These are phyloP conservation scores for Apamea epomidion DNA, from an alignment of 2,888 invertebrate species.

Conservation along the genomic window DNA sequence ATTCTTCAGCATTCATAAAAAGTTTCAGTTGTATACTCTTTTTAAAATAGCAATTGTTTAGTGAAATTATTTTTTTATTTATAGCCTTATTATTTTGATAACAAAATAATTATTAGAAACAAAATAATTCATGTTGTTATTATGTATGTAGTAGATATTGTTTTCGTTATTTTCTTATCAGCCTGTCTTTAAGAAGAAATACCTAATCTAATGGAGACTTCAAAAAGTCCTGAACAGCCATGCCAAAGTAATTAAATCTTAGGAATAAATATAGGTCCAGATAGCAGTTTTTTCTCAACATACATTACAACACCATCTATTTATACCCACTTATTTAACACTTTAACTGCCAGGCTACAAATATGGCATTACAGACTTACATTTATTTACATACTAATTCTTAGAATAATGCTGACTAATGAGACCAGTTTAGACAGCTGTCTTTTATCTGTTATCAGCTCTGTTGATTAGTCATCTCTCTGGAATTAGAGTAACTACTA, in stretches of 20 bases:
- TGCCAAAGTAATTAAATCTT: neutral
- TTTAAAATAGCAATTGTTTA: too few relatives aligned
- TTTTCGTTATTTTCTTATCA: too few relatives aligned
- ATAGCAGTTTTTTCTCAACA: neutral
- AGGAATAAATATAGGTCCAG: neutral
- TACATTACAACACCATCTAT: conserved; percentile 4
- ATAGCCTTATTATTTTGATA: too few relatives aligned
- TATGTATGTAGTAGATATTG: too few relatives aligned
- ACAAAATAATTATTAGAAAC: too few relatives aligned
- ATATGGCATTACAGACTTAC: conserved; percentile 29
- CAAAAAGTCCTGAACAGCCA: neutral
- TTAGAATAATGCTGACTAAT: conserved; percentile 56
- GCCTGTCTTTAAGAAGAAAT: too few relatives aligned
- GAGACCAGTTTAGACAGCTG: conserved; percentile 36
- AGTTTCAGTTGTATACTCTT: neutral
- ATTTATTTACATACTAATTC: conserved; percentile 57
- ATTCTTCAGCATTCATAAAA: neutral
- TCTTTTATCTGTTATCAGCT: conserved; percentile 35
- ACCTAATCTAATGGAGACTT: too few relatives aligned
- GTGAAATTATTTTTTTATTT: too few relatives aligned
- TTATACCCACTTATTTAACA: conserved; percentile 10
- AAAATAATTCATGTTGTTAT: too few relatives aligned
- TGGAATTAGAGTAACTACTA: conserved; percentile 23
- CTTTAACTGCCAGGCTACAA: neutral
- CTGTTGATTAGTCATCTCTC: conserved; percentile 42